Base-by-base conservation (phyloP, 2,888 invertebrate genomes). In the Blastobasis lacticolella region DNA sequence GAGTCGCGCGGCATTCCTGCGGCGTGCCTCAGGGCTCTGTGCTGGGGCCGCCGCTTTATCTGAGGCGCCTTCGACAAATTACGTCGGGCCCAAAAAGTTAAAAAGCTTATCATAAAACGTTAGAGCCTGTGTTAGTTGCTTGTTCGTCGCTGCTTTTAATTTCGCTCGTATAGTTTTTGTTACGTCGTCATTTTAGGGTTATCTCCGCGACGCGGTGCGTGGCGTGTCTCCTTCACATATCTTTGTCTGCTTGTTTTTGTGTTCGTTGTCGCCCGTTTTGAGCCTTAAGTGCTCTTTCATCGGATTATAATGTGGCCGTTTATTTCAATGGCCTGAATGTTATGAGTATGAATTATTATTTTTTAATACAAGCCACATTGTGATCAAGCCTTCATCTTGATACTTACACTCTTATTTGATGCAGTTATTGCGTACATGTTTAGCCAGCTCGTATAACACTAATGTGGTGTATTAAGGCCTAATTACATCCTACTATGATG, bases 1-100 rank as follows among this genome's bases (percentile, higher is more conserved):
- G 60, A 63, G 59, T 61, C 65, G 66, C 65, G 68, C 71, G 72
- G 71, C 79, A 82, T 83, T 83, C 84, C 81, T 57, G 58, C 70
- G 77, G 71, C 79, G 69, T 81, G 69, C 73, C 70, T 63, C 59
- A 23, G 23, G 66, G 69, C 69, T 69, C 71, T 64, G 66, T 61
- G 62, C 72, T 68, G 68, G 72, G 67, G 74, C 71, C 73, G 73
- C 73, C 75, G 72, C 77, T 83, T 85, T 87, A 87, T 86, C 86
- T 79, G 69, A 73, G 86, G 87, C 87, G 86, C 87, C 87, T 86
- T 73, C 81, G 84, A 87, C 87, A 86, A 86, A 87, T 86, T 86
- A 86, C 80, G 77, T 74, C 80, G 81, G 77, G 69, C 64, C 82
- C 78, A 78, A 81, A 83, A 83, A 81, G 75, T 71, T 74, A 71